phyloP scores from a whole-genome alignment of 2,113 vertebrate genomes.

The Mystacornis crossleyi region DNA sequence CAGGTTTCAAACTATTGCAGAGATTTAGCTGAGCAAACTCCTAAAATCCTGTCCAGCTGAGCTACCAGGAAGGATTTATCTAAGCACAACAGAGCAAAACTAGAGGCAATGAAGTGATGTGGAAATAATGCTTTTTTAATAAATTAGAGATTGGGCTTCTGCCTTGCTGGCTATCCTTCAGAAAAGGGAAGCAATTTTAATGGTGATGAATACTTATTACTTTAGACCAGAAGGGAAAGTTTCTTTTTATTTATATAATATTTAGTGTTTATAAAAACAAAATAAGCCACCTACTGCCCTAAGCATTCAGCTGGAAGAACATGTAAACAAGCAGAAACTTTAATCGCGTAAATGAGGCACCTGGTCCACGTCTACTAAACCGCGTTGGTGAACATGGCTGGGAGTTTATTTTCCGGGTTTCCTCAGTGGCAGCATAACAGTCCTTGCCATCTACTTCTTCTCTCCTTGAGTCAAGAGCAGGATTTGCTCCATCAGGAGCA shows the following conservation, averaged over 20 bases:
- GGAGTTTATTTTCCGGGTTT: neutral
- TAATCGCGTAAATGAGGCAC: neutral
- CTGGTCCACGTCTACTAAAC: neutral
- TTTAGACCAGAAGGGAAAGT: neutral
- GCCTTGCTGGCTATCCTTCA: neutral
- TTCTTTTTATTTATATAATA: neutral
- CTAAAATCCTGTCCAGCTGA: neutral
- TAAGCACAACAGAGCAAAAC: neutral
- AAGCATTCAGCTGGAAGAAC: neutral
- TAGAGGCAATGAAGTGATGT: neutral
- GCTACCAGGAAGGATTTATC: conserved; percentile 5
- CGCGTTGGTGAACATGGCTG: neutral
- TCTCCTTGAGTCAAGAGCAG: neutral
- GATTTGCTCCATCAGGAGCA: neutral
- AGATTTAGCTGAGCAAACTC: neutral
- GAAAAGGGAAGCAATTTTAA: neutral
- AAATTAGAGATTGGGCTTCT: neutral
- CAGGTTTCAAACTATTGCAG: neutral
- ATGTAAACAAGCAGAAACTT: neutral
- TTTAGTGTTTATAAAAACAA: neutral
- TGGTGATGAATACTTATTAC: neutral
- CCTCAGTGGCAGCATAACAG: neutral
- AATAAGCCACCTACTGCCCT: neutral
- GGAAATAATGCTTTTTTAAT: conserved; percentile 13
- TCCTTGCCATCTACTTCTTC: neutral